Base-by-base conservation (phyloP, 2,797 vertebrate species). In the Gambelia wislizenii region DNA sequence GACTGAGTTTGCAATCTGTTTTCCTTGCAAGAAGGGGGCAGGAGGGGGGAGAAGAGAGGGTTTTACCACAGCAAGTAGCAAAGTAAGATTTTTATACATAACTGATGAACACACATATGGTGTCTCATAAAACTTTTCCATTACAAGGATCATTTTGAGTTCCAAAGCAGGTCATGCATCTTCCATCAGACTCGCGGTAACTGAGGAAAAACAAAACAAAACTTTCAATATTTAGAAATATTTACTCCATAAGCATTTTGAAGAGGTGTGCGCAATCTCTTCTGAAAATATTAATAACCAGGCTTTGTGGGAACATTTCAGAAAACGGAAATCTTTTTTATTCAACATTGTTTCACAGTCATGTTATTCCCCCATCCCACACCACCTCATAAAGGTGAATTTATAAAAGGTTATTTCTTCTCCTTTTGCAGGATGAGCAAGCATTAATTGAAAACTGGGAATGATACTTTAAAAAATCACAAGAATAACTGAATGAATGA, bases 1-100 rank as follows among this genome's bases (percentile, higher is more conserved):
- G 92, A 90, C 89, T 93, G 96, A 96, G 81, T 90, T 92, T 91
- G 89, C 96, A 95, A 95, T 96, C 95, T 96, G 95, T 92, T 96
- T 95, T 95, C 54, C n/a, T 87, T 85, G 33, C 10, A 8, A 82
- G n/a, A 78, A 2, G 67, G 83, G 39, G 0, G 77, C 1, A 39
- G 0, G n/a, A 2, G 2, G 56, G 18, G 8, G 1, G 42, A 18
- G 80, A 1, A 89, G 72, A 80, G 0, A 72, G 2, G 25, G 0
- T 87, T 94, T 92, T 87, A 85, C 20, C 3, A 74, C n/a, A 87
- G 83, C 25, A 91, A 88, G 90, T 69, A 83, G 13, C 52, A 79
- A 89, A 89, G 74, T 72, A 79, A 69, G 64, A 33, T 59, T 79
- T 89, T 42, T 86, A 91, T 85, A 33, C 2, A 8, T 74, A 87